Conservation (phyloP, 2,888 invertebrate species). For the Sinotaia quadrata region DNA sequence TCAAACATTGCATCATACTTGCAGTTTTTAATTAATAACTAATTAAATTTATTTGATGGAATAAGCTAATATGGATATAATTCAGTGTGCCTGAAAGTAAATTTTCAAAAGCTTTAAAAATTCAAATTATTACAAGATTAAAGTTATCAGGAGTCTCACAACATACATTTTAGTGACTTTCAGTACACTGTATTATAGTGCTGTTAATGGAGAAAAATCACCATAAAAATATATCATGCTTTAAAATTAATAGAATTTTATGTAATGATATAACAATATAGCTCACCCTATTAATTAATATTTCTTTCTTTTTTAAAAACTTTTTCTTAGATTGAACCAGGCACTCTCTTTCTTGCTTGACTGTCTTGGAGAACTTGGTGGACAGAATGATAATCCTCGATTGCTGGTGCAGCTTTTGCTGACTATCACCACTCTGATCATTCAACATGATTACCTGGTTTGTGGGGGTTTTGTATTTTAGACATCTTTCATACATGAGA, state of each 20-base stretch:
- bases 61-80: too few species aligned
- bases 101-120: background rate
- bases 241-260: too few species aligned
- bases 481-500: background rate
- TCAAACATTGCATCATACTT: background rate
- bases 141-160: too few species aligned
- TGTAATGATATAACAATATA: too few species aligned
- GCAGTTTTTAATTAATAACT: background rate
- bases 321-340: constrained; percentile 54
- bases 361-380: constrained; percentile 44
- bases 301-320: background rate
- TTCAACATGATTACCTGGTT: constrained; percentile 31
- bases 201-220: too few species aligned
- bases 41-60: too few species aligned
- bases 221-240: too few species aligned
- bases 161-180: too few species aligned
- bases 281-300: background rate
- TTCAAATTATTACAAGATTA: too few species aligned
- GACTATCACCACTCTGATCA: constrained; percentile 52
- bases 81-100: background rate
- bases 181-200: too few species aligned
- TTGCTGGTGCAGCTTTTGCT: constrained; percentile 48
- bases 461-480: background rate
- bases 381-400: constrained; percentile 31
- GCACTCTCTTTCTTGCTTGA: constrained; percentile 53